phyloP scores from a whole-genome alignment of 2,888 invertebrate species.

The Chelonus formosanus region DNA sequence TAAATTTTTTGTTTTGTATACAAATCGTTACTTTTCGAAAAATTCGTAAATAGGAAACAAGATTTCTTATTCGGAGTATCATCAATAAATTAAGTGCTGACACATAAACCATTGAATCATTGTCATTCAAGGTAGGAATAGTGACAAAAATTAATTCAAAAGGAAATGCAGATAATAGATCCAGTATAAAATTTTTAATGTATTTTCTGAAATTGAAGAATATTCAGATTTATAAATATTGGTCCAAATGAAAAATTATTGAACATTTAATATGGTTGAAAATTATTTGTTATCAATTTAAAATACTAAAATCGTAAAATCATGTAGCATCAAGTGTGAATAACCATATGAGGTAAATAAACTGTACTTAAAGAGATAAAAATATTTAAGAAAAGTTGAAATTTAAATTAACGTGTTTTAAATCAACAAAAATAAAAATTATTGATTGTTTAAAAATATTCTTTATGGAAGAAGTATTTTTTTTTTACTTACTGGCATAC shows the following conservation, averaged over 20 bases:
- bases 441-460: too few relatives aligned
- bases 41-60: constrained; percentile 52
- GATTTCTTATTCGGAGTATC: constrained; percentile 54
- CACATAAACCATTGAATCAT: constrained; percentile 43
- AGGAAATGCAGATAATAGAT: constrained; percentile 14
- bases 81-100: constrained; percentile 52
- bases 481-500: constrained; percentile 46
- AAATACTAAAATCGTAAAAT: too few relatives aligned
- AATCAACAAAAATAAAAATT: too few relatives aligned
- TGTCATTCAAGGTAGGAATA: constrained; percentile 6
- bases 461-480: too few relatives aligned
- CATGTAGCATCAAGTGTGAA: too few relatives aligned
- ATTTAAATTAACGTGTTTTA: too few relatives aligned
- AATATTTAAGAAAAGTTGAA: too few relatives aligned
- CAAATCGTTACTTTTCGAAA: constrained; percentile 53
- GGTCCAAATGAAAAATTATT: too few relatives aligned
- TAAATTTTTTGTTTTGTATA: not conserved
- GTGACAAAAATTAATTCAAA: not conserved
- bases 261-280: too few relatives aligned
- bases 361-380: too few relatives aligned
- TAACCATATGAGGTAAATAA: too few relatives aligned
- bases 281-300: too few relatives aligned
- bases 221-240: not conserved
- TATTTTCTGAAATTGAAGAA: constrained; percentile 19
- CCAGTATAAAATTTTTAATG: constrained; percentile 8